Evolutionary conservation across 2,113 vertebrate genomes (phyloP).

Genomic region (Bujurquina vittata): DNA sequence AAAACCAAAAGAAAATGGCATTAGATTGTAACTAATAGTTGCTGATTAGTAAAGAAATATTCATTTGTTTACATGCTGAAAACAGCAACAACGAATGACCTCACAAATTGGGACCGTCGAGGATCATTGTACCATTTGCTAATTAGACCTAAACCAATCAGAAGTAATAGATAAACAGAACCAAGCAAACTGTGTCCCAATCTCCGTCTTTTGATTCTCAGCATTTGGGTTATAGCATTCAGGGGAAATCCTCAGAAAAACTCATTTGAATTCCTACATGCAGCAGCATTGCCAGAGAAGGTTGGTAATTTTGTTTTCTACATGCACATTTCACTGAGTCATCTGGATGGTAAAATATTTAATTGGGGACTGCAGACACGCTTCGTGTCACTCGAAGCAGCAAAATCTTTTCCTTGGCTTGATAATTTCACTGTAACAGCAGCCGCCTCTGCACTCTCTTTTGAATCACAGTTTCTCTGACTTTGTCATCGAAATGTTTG

Average conservation of each 20-base stretch:
- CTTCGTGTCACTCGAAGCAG: background rate
- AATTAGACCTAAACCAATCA: background rate
- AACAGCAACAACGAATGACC: background rate
- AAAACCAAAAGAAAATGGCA: background rate
- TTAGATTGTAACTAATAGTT: background rate
- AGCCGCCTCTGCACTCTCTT: background rate
- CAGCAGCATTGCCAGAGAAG: background rate
- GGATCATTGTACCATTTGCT: background rate
- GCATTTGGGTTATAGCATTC: background rate
- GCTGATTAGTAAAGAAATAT: background rate
- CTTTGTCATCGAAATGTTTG: background rate
- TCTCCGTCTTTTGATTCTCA: background rate
- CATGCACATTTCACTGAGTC: background rate
- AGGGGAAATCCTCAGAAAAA: background rate
- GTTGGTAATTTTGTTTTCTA: background rate
- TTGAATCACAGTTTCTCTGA: background rate
- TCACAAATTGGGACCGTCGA: background rate
- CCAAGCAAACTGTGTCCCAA: background rate
- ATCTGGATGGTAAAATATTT: slow-evolving; percentile 13
- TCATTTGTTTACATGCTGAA: background rate
- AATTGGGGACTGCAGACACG: background rate
- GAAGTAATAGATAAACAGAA: background rate
- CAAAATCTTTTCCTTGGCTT: background rate
- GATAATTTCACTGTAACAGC: background rate
- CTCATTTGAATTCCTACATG: background rate